Base-by-base conservation (phyloP, 2,113 vertebrate genomes). In the Oreochromis niloticus region DNA sequence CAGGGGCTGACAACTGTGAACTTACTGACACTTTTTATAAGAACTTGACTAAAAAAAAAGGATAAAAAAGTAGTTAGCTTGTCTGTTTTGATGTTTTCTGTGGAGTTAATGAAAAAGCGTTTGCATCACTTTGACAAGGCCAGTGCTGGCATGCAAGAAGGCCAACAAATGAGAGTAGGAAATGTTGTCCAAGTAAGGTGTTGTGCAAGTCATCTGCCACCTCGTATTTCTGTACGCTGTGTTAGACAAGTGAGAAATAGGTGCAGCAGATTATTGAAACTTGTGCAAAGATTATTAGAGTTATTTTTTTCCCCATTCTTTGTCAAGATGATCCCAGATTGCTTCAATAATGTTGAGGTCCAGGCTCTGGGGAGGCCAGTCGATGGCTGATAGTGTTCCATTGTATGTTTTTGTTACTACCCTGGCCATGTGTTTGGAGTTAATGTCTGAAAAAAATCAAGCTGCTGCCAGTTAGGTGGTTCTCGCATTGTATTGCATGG, bases 201-300 rank as follows among this genome's bases (percentile, higher is more conserved):
- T 6, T 71, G 66, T 71, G n/a, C n/a, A 9, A 71, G 1, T 71
- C 39, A 43, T 71, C n/a, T 43, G 66, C 39, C 7, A 6, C 5
- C n/a, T 43, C 1, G 0, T 16, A 71, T 6, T 4, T 43, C n/a
- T 43, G n/a, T 43, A 0, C 1, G 7, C 12, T 43, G 39, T 27
- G 66, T 43, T 71, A 43, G 39, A 71, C 36, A 71, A 43, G 7
- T 24, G n/a, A n/a, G 7, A 71, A 71, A 71, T 71, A 27, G 39
- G 66, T 43, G 36, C n/a, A 71, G 36, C 66, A 43, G 12, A 43
- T 43, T 24, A 14, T 71, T 71, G n/a, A 43, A 71, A 71, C 4
- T 71, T 24, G 36, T 68, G 36, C 63, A 41, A 61, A 59, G 27
- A 6, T 32, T 19, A 36, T 5, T 22, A 22, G 36, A 39, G 17